Percentiles rank a stretch among this genome's conserved stretches.
These are phyloP conservation scores for Tympanuchus pallidicinctus DNA, from an alignment of 2,113 vertebrate genomes.

Conservation along the genomic window DNA sequence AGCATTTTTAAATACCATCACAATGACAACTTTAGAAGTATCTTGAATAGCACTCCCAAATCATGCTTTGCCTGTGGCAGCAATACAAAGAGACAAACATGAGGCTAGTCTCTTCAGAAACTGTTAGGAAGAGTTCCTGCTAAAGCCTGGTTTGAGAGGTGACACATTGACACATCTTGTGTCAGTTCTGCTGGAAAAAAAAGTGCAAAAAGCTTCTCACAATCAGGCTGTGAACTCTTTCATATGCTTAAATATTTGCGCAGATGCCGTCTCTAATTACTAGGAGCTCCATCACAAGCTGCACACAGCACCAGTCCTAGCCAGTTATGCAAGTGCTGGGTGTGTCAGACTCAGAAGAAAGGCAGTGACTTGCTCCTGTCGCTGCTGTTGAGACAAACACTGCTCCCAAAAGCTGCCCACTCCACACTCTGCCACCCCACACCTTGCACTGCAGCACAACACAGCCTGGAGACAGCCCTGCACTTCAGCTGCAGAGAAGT, in stretches of 20 bases:
- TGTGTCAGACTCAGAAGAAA: background rate
- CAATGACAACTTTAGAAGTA: background rate
- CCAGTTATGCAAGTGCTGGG: background rate
- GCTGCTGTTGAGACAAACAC: fast-evolving
- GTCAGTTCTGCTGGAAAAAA: background rate
- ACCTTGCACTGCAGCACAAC: fast-evolving
- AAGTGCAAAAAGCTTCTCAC: background rate
- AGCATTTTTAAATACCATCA: background rate
- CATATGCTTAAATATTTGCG: background rate
- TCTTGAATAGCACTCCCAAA: background rate
- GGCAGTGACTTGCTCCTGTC: background rate
- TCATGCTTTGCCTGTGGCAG: background rate
- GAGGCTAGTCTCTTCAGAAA: background rate
- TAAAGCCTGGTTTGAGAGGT: background rate
- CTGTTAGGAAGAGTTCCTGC: background rate
- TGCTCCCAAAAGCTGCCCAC: too few species aligned
- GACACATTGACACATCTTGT: background rate
- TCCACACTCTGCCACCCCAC: background rate
- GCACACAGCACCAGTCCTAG: background rate
- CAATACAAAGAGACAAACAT: background rate
- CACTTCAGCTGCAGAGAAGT: background rate
- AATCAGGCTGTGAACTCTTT: background rate
- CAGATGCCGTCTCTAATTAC: background rate
- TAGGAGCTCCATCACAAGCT: background rate
- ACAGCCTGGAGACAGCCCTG: background rate